phyloP scores from a whole-genome alignment of 2,113 vertebrate genomes.

The Periophthalmus modestus region DNA sequence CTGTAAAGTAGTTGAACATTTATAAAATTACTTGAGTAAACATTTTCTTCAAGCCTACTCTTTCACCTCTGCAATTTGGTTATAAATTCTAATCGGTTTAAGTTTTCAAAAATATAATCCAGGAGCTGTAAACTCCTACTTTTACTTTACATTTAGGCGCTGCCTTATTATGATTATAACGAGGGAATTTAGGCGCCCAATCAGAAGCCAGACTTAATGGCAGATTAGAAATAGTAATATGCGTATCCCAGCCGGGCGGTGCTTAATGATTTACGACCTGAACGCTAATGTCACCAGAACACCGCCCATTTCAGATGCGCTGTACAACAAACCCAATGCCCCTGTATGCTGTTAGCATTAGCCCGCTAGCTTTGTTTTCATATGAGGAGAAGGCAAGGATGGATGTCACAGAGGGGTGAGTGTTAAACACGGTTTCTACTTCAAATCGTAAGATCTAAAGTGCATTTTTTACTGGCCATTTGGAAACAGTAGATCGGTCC shows the following conservation, averaged over 20 bases:
- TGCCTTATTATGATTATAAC: not conserved
- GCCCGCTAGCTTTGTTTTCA: constrained; percentile 11
- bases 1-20: too few relatives aligned
- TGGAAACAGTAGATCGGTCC: not conserved
- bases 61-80: too few relatives aligned
- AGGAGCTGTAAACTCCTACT: too few relatives aligned
- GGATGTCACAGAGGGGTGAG: constrained; percentile 64
- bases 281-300: not conserved
- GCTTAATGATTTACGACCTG: not conserved
- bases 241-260: constrained; percentile 15
- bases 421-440: not conserved
- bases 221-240: not conserved
- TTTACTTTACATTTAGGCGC: too few relatives aligned
- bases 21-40: too few relatives aligned
- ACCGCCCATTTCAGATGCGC: constrained; percentile 38
- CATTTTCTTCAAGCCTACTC: too few relatives aligned
- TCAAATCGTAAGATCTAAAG: fast-evolving
- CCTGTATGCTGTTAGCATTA: constrained; percentile 30
- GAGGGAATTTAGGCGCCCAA: not conserved
- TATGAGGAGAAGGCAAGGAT: constrained; percentile 28
- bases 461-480: fast-evolving
- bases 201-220: not conserved
- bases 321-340: constrained; percentile 8
- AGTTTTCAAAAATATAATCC: too few relatives aligned
- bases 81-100: too few relatives aligned